phyloP scores from a whole-genome alignment of 2,888 invertebrate species.

The Euspilapteryx auroguttella region DNA sequence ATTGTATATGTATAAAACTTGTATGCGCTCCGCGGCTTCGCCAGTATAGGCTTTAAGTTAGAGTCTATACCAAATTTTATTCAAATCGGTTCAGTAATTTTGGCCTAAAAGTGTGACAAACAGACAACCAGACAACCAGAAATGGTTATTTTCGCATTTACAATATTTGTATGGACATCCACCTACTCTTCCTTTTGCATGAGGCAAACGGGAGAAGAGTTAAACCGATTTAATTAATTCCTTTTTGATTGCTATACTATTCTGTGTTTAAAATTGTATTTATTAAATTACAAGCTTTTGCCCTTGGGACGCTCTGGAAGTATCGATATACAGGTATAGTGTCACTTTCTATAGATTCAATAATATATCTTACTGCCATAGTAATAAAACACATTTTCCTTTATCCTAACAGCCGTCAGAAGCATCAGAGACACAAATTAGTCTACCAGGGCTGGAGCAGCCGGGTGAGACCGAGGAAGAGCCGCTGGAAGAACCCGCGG shows the following conservation, averaged over 20 bases:
- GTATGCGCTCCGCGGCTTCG: background rate
- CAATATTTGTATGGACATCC: too few relatives aligned
- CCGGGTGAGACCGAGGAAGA: conserved; percentile 41
- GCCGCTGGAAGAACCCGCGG: conserved; percentile 36
- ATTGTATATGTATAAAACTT: background rate
- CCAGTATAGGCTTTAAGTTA: conserved; percentile 5
- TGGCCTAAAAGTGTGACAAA: too few relatives aligned
- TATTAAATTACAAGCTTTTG: conserved; percentile 51
- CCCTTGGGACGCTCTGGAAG: conserved; percentile 57
- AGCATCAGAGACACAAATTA: conserved; percentile 79
- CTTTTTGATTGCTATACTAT: conserved; percentile 2
- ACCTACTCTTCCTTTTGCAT: too few relatives aligned
- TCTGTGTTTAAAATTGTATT: conserved; percentile 10
- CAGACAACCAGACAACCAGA: too few relatives aligned
- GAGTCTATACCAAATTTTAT: too few relatives aligned
- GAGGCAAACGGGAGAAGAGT: too few relatives aligned
- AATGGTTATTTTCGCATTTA: too few relatives aligned
- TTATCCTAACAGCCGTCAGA: conserved; percentile 69
- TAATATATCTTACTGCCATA: background rate
- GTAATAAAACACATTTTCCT: conserved; percentile 4
- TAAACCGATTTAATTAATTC: too few relatives aligned
- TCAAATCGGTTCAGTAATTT: too few relatives aligned
- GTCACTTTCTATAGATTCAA: background rate
- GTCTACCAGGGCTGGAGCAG: conserved; percentile 68
- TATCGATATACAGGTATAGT: conserved; percentile 70